These are phyloP conservation scores for Haliaeetus leucogaster DNA, from an alignment of 2,113 vertebrate genomes.

Conservation along the genomic window DNA sequence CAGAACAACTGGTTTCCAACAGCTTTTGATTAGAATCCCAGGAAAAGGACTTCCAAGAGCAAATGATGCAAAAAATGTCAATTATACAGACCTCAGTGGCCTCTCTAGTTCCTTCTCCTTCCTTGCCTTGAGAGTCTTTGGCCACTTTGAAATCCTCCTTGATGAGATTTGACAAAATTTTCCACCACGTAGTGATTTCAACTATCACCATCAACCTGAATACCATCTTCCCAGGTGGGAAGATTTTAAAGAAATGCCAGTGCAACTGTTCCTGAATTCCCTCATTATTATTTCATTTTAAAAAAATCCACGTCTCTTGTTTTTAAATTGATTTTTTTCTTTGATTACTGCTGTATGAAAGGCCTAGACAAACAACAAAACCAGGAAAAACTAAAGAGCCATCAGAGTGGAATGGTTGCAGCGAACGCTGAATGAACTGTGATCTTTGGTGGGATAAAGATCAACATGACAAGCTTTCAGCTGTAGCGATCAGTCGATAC, in stretches of 20 bases:
- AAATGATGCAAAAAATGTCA: not conserved
- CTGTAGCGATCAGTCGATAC: not conserved
- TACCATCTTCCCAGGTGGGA: not conserved
- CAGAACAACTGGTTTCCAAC: not conserved
- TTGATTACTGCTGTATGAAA: not conserved
- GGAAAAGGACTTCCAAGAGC: not conserved
- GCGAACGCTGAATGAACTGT: not conserved
- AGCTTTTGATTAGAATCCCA: not conserved
- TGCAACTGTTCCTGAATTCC: not conserved
- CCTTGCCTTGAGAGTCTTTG: not conserved
- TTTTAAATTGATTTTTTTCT: not conserved
- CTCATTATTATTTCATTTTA: not conserved
- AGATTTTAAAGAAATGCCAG: not conserved
- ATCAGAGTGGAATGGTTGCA: not conserved
- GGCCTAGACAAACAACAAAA: not conserved
- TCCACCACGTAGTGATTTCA: not conserved
- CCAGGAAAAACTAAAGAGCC: not conserved
- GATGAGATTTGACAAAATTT: not conserved
- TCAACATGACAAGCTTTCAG: not conserved
- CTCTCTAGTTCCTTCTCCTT: not conserved
- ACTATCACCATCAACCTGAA: not conserved
- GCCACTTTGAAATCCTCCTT: not conserved
- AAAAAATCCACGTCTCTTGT: not conserved
- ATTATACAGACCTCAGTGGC: not conserved
- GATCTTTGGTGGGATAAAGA: constrained; percentile 27